Percentiles rank a stretch among this genome's conserved stretches.
Conservation (phyloP, 2,888 invertebrate genomes). For the Drosophila pseudotalamancana region DNA sequence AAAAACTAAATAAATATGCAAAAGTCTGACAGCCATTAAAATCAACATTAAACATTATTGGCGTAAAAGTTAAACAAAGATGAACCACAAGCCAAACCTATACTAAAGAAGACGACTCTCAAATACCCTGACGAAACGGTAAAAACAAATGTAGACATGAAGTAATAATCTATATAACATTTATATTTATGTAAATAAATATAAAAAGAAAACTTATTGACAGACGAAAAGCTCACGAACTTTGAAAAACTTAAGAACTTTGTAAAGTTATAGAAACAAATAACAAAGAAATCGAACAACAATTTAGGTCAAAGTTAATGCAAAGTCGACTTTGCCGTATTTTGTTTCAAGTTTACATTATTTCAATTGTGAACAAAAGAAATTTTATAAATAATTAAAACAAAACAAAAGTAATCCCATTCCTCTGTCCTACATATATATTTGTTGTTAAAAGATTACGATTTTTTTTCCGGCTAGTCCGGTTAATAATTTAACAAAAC, state of each 20-base stretch:
- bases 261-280: neutral
- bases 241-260: neutral
- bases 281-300: neutral
- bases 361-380: neutral
- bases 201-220: too few relatives aligned
- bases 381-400: too few relatives aligned
- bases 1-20: constrained; percentile 52
- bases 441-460: too few relatives aligned
- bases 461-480: too few relatives aligned
- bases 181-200: too few relatives aligned
- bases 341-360: neutral
- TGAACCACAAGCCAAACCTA: neutral
- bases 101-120: neutral
- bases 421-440: too few relatives aligned
- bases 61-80: constrained; percentile 20
- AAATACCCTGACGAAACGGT: constrained; percentile 26
- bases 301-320: constrained; percentile 4
- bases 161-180: too few relatives aligned
- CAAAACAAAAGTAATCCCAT: too few relatives aligned
- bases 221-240: too few relatives aligned
- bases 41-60: constrained; percentile 44
- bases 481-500: too few relatives aligned
- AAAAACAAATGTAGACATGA: too few relatives aligned
- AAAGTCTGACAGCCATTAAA: constrained; percentile 42
- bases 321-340: neutral